Base-by-base conservation (phyloP, 2,888 invertebrate species). In the Hirtodrosophila alboralis region DNA sequence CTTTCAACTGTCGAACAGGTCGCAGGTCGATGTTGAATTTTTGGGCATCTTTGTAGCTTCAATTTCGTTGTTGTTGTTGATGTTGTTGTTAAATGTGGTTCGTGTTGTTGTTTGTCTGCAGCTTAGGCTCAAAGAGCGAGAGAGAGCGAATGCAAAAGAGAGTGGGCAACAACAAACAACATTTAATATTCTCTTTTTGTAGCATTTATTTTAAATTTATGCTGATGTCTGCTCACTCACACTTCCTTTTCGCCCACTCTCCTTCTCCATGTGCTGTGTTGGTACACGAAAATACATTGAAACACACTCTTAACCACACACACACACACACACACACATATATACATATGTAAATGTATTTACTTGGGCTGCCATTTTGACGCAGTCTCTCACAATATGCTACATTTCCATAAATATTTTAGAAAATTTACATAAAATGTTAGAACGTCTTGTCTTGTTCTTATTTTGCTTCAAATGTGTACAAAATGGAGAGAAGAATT, bases 371-470 rank as follows among this genome's bases (percentile, higher is more conserved):
- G 86, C 64, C 86, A 85, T 83, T 85, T 86, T 75, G 78, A 76
- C 67, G 72, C 68, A 65, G 84, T 75, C 75, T 44, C 63, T 77
- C 71, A 86, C 86, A 87, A 85, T 87, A 84, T 87, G 85, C 69
- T 76, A 75, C 86, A 81, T 84, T 84, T 84, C 71, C 86, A 86
- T 87, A 84, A 85, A 85, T 87, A 87, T 85, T 87, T 87, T 78
- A 84, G 44, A 69, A 76, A 76, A 87, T 85, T 87, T 84, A 65
- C 87, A 86, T 85, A 79, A 87, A 79, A 85, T 75, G 74, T 71
- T 70, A 49, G 63, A 68, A 61, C 73, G 59, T n/a, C 60, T 62
- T 67, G 49, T 34, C 54, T 38, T 37, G 21, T 12, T 14, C n/a
- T 9, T 31, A 33, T 7, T 21, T 4, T 3, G 13, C 41, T 60